Evolutionary conservation across 64 coral and sea anemone species (phyloP), one percentile per base, ranked within the genome.

Genomic region (Pachyseris speciosa): DNA sequence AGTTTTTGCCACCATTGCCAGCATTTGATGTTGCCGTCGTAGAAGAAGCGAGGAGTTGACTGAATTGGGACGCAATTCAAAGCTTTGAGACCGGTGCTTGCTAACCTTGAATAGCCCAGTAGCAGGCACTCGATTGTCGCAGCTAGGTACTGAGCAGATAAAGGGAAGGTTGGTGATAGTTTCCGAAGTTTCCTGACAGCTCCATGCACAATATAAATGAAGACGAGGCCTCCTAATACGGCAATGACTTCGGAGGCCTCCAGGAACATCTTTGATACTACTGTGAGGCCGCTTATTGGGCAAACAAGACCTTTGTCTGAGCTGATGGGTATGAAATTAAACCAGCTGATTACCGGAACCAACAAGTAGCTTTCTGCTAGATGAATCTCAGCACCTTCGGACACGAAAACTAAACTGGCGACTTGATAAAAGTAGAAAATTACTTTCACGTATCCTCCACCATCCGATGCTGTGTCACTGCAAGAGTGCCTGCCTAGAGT

Each of bases 341-440:
- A 91, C 28, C 64, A 83, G 2, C 77, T 65, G 39, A 91, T 16
- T 26, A 68, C 22, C 9, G 77, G 77, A 24, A 66, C 24, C 7
- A 91, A 4, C 5, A 91, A 44, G 13, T 29, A 55, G 17, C 11
- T 52, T 16, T 91, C 16, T 26, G 22, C 59, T 9, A 72, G 28
- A 44, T 73, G 69, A 22, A 91, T 59, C 31, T 52, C 42, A 22
- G 38, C 32, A 44, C 19, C 22, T 19, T 60, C 33, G 7, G 64
- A 53, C 12, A 91, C 28, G n/a, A 91, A 65, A 22, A 91, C 74
- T 34, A 83, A 50, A 37, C 68, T 50, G 16, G 77, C 60, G 7
- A 83, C 77, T 80, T 91, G 88, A 33, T 83, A 91, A 69, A 83
- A 91, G 65, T 83, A 91, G 77, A 91, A 91, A 7, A 32, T 26